Base-by-base conservation (phyloP, 2,797 vertebrate genomes). In the Muscicapa striata region DNA sequence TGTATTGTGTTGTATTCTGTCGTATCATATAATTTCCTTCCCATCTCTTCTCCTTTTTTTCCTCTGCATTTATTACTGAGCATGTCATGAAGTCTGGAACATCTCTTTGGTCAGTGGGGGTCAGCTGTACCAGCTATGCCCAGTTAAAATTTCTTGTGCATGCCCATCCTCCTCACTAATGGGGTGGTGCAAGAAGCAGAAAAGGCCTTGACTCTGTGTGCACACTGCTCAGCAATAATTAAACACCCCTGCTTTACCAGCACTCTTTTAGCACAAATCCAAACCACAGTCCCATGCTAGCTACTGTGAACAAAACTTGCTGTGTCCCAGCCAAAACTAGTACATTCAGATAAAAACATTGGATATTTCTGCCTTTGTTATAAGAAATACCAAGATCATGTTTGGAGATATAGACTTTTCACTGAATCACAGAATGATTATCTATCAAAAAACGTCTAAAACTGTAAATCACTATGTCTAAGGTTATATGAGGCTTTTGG, bases 101-200 rank as follows among this genome's bases (percentile, higher is more conserved):
- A n/a, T 48, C n/a, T 12, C 43, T 78, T 52, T 62, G 9, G 5
- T 66, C 66, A 18, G 16, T 5, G 52, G 15, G 10, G 27, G 7
- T 40, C 41, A 73, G 24, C 13, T 78, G 30, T 59, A 27, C n/a
- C 32, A 34, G 5, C 22, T 29, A 6, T 15, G 29, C 19, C 22
- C 9, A n/a, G 6, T 58, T 29, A 14, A 16, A 32, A 1, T 6
- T 27, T 59, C 45, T 48, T 54, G 23, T 51, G 16, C 21, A 21
- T 32, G 9, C 16, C 9, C 36, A 49, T 7, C 11, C 21, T 66
- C 11, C 16, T 36, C 1, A 0, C 6, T 55, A 29, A 5, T 29
- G 17, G 18, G 21, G 5, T 6, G 2, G 2, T 17, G 6, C 1
- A 1, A 74, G 30, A 41, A 84, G 43, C 15, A 59, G 19, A 54